Evolutionary conservation across 2,888 invertebrate genomes (phyloP), one percentile per base, ranked within the genome.

Genomic region (Anagyrus pseudococci): DNA sequence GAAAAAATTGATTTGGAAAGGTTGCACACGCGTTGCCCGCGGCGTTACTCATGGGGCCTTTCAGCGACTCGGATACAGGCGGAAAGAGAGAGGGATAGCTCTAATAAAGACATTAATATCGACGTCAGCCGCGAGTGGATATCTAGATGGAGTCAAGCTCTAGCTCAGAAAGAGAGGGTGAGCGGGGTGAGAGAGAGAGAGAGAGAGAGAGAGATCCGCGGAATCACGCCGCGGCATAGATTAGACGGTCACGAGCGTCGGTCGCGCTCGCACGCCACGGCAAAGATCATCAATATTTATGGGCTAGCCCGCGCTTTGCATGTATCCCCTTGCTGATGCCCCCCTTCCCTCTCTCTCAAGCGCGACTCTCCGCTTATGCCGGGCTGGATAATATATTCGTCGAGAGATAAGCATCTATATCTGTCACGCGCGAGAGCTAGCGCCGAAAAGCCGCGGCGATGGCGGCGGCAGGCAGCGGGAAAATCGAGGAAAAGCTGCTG

Each of bases 81-180:
- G 8, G 15, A 46, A 43, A 26, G 52, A 17, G 17, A 25, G 54
- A 58, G 59, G 64, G 59, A 58, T 58, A 65, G 41, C 48, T 47
- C 58, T 79, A 77, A 80, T 80, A 78, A 77, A 80, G 79, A 76
- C 79, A 78, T 80, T 76, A 77, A 80, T 78, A 80, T 78, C 73
- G 73, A 72, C 71, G 72, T 70, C 72, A 71, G 71, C 69, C 71
- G 44, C 17, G 47, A 15, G 25, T 49, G 69, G 72, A 68, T 68
- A 77, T 76, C 74, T 71, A 68, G 72, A 73, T 73, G 71, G 71
- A 69, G 68, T 67, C 17, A 25, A 19, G 23, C 46, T 41, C 33
- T 29, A 6, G 37, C n/a, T 22, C 41, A 20, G 46, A 19, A 25
- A 55, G 50, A 58, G 54, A 63, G 58, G 44, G 58, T 44, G 50